Evolutionary conservation across 2,113 vertebrate species (phyloP), one percentile per base, ranked within the genome.

Genomic region (Eclectus roratus): DNA sequence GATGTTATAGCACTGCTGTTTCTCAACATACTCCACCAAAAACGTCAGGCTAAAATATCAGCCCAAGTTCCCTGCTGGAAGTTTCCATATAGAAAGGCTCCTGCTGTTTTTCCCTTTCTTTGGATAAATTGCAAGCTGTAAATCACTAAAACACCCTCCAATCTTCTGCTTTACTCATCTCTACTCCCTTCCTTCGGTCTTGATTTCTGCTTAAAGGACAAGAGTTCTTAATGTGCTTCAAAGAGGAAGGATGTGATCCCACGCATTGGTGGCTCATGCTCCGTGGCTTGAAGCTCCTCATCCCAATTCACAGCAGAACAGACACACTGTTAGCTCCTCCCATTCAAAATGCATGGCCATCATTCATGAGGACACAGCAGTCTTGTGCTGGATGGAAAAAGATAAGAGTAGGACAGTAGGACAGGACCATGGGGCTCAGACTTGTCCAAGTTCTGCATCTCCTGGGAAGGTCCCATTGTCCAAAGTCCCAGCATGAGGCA

Each of bases 331-430:
- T 52, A 73, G 25, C 49, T 41, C 41, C 37, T 80, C n/a, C 60
- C 61, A 39, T 64, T n/a, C 44, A 31, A 58, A 65, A 89, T 3
- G 2, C 69, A 16, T 0, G 1, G 61, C 11, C 21, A 25, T 70
- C 5, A 0, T 16, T 46, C 11, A 3, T 3, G 1, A 52, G 44
- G 24, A 23, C 41, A 63, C 5, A 8, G 27, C 39, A 61, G 27
- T 5, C 65, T 68, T 44, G 18, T 56, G 49, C 49, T 63, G 44
- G 50, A 39, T 17, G 35, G 58, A 23, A 55, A 72, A 74, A 68
- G 13, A 7, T n/a, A 70, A 63, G 25, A 66, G 46, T n/a, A 61
- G 29, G 16, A 9, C 21, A 39, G 31, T 5, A 35, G 41, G 13
- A 83, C 41, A 69, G 55, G 46, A 76, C 7, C 47, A 39, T 1